Evolutionary conservation across 2,113 vertebrate species (phyloP).

Genomic region (Ophthalmolycus amberensis): DNA sequence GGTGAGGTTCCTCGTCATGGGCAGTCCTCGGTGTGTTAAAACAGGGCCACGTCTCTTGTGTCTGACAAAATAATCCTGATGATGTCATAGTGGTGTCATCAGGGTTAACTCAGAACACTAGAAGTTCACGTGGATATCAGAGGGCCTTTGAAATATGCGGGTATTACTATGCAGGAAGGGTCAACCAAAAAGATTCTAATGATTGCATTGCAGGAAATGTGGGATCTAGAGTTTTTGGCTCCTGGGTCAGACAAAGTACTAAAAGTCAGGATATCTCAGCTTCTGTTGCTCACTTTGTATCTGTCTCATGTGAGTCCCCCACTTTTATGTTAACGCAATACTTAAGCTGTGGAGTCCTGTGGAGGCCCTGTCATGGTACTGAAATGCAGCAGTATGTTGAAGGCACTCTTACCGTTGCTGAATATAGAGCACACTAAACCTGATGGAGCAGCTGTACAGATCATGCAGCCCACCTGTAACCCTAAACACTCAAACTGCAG

Average conservation of each 20-base stretch:
- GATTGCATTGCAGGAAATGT: background rate
- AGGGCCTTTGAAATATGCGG: background rate
- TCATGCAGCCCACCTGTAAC: slow-evolving; percentile 57
- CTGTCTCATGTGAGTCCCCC: background rate
- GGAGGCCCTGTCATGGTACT: background rate
- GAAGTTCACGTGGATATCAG: too few relatives aligned
- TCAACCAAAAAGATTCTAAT: background rate
- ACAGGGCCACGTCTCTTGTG: background rate
- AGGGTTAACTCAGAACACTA: background rate
- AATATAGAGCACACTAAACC: slow-evolving; percentile 67
- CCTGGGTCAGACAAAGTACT: background rate
- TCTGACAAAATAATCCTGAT: background rate
- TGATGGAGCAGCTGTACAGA: slow-evolving; percentile 67
- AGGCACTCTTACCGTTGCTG: slow-evolving; percentile 54
- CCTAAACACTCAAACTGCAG: slow-evolving; percentile 45
- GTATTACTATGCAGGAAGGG: background rate
- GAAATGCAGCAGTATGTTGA: slow-evolving; percentile 27
- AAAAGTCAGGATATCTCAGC: background rate
- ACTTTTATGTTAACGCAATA: background rate
- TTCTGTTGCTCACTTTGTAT: background rate
- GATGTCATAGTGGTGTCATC: background rate
- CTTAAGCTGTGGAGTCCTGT: slow-evolving; percentile 1
- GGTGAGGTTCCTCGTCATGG: background rate
- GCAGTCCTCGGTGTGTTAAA: background rate
- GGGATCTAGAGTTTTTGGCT: background rate